Conservation (phyloP, 2,888 invertebrate genomes). For the Limulus polyphemus region DNA sequence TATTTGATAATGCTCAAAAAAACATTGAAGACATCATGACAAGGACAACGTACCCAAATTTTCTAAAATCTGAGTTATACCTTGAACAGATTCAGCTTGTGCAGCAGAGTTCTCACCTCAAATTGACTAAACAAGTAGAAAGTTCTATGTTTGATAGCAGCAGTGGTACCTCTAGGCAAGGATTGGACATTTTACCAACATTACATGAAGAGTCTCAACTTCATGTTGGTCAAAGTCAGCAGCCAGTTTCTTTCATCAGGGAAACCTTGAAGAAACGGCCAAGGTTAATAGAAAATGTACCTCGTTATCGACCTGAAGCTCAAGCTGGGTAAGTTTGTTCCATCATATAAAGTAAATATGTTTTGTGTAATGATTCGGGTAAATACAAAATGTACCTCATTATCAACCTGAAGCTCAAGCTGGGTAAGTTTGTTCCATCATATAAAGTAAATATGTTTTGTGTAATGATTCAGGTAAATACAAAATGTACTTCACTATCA, state of each 20-base stretch:
- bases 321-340: slow-evolving; percentile 37
- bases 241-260: slow-evolving; percentile 60
- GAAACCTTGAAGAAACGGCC: slow-evolving; percentile 68
- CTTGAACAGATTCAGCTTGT: slow-evolving; percentile 41
- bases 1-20: slow-evolving; percentile 72
- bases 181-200: slow-evolving; percentile 55
- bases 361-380: no score
- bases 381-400: no score
- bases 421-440: no score
- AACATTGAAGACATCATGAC: slow-evolving; percentile 72
- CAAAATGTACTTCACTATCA: no score
- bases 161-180: slow-evolving; percentile 27
- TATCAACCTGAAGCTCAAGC: no score
- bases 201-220: slow-evolving; percentile 75
- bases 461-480: no score
- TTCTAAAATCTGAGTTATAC: slow-evolving; percentile 84
- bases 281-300: slow-evolving; percentile 46
- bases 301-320: slow-evolving; percentile 52
- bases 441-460: no score
- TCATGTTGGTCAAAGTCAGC: slow-evolving; percentile 1
- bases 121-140: no score
- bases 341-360: no score
- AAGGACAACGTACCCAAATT: slow-evolving; percentile 78
- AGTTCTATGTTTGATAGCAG: not conserved
- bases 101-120: slow-evolving; percentile 27